Evolutionary conservation across 2,888 invertebrate species (phyloP), one percentile per base, ranked within the genome.

Genomic region (Siphlonurus alternatus): DNA sequence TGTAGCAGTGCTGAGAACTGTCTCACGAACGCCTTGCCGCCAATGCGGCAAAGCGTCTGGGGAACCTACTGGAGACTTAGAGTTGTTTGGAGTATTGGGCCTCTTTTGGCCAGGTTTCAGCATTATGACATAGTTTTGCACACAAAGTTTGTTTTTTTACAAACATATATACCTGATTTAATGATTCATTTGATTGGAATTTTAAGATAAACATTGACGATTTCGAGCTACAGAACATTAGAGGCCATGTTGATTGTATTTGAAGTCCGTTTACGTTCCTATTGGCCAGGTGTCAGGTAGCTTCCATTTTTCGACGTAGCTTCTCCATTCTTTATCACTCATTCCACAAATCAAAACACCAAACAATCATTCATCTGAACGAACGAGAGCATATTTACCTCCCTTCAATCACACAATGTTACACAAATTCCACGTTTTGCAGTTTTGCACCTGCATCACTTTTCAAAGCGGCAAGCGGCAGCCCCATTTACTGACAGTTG

Each of bases 1-100:
- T 22, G 74, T 71, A 25, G 72, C 70, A 19, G 76, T 72, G 23
- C 76, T 74, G 25, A 79, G 70, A 25, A 76, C 73, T n/a, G 73
- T 73, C 70, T 78, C 77, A 63, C 74, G 73, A 61, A 78, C 72
- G 68, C 72, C 72, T 63, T 74, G 72, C 67, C 74, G 74, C 78
- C 79, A 79, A 68, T 78, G 70, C 54, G 68, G 67, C 25, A 64
- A 65, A 63, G 66, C 61, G 65, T 66, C 67, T 60, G 66, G 63
- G 61, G 66, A 64, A 66, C 67, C 65, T 63, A 62, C 59, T 62
- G 64, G 62, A 53, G 66, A 65, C 66, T 65, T 67, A 63, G 66
- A 62, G 59, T 69, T 69, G 65, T 68, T 70, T 64, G 68, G 68
- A 66, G 69, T 71, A 68, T 67, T 71, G 67, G 73, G 73, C 71